A percentile compares a stretch with the other conserved stretches of the same genome.
phyloP scores from a whole-genome alignment of 2,113 vertebrate genomes.

The Hymenochirus boettgeri region DNA sequence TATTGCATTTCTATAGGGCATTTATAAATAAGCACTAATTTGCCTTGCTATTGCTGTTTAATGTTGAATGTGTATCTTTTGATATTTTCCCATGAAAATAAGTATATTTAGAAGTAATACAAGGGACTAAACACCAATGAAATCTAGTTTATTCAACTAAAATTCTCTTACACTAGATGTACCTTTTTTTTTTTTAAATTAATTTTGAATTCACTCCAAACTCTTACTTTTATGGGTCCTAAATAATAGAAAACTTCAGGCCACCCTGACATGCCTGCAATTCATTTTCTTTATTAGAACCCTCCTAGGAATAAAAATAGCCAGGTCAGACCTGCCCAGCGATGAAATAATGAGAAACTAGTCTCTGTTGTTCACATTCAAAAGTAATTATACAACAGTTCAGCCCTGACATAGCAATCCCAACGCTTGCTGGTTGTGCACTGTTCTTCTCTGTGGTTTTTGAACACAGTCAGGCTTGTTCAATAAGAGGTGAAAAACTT shows the following conservation, averaged over 20 bases:
- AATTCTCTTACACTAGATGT: neutral
- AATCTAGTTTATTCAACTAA: neutral
- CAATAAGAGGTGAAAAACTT: too few relatives aligned
- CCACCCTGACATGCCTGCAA: conserved; percentile 45
- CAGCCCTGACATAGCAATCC: conserved; percentile 4
- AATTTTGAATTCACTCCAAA: conserved; percentile 8
- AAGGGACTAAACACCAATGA: neutral
- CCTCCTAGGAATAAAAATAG: neutral
- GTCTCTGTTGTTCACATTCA: conserved; percentile 8
- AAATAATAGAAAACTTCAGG: conserved; percentile 45
- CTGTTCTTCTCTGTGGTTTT: neutral
- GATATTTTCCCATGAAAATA: neutral
- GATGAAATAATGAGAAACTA: conserved; percentile 11
- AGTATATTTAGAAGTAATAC: neutral
- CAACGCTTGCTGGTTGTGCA: neutral
- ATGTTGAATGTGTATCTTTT: neutral
- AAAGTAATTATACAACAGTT: neutral
- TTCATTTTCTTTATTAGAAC: conserved; percentile 28
- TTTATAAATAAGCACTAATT: neutral
- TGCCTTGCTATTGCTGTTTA: neutral
- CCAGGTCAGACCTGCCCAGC: neutral
- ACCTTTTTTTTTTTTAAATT: neutral
- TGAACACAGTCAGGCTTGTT: too few relatives aligned
- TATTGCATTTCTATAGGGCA: neutral
- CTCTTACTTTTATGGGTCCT: conserved; percentile 46